A percentile compares a stretch with the other conserved stretches of the same genome.
These are phyloP conservation scores for Halichoeres trimaculatus DNA, from an alignment of 2,113 vertebrate species.

Conservation along the genomic window DNA sequence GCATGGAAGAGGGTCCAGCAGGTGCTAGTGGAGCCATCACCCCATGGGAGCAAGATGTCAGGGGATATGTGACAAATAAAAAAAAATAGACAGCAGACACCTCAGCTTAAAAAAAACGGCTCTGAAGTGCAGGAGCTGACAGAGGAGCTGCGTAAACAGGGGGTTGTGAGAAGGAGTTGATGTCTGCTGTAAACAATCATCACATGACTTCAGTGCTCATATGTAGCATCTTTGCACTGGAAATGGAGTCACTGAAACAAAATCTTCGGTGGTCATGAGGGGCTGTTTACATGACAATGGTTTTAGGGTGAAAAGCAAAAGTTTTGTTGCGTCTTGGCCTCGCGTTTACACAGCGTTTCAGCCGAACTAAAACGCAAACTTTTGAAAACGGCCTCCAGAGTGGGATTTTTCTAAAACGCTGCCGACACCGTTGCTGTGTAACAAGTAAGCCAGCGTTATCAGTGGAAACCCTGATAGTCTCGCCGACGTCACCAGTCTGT, in stretches of 20 bases:
- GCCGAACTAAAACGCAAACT: too few relatives aligned
- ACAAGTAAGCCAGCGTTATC: too few relatives aligned
- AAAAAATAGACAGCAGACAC: constrained; percentile 39
- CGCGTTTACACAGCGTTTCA: too few relatives aligned
- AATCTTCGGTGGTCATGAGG: too few relatives aligned
- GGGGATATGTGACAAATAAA: constrained; percentile 47
- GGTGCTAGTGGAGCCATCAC: constrained; percentile 30
- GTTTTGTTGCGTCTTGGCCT: too few relatives aligned
- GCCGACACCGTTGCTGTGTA: too few relatives aligned
- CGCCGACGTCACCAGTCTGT: too few relatives aligned
- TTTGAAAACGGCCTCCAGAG: too few relatives aligned
- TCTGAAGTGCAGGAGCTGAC: constrained; percentile 43
- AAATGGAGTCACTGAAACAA: not conserved
- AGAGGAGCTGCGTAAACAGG: constrained; percentile 41
- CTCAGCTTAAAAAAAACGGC: constrained; percentile 40
- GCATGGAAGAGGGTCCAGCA: not conserved
- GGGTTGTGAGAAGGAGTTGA: constrained; percentile 29
- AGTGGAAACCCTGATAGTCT: too few relatives aligned
- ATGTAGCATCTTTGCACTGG: not conserved
- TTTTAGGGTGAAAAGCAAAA: too few relatives aligned
- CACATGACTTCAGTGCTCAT: constrained; percentile 1
- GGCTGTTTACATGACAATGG: too few relatives aligned
- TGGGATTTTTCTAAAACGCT: too few relatives aligned
- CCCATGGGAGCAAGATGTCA: constrained; percentile 55
- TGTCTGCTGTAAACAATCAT: constrained; percentile 16